Base-by-base conservation (phyloP, 1,140 invertebrate genomes). In the Drosophila ogumai region DNA sequence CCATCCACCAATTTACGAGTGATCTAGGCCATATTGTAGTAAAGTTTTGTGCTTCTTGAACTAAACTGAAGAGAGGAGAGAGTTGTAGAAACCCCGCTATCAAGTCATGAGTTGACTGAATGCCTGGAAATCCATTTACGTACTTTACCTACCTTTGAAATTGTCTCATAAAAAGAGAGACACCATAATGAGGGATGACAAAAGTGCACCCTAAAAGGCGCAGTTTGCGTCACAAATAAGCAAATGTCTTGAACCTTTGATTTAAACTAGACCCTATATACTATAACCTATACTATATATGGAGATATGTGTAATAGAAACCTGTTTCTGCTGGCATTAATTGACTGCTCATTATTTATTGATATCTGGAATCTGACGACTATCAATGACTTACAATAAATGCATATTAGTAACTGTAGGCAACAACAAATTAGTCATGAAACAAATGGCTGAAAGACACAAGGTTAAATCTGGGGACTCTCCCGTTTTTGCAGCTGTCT, bases 381-480 rank as follows among this genome's bases (percentile, higher is more conserved):
- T 28, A 41, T 69, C 64, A 69, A 69, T 69, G 67, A 49, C 41
- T 58, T 72, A 71, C 68, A 72, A 52, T 71, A 38, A 68, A 36
- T 49, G 65, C 46, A 66, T 44, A 38, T 36, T 52, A 34, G 58
- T n/a, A 25, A 28, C 8, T 15, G 13, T 36, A 17, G 36, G 15
- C 63, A 72, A 72, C 22, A 71, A 72, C 66, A 72, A 57, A 49
- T 72, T 72, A 71, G 68, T 71, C 65, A 72, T 66, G 36, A 41
- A 13, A 28, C 15, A 28, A 32, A 22, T 46, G 43, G 4, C 52
- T 32, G 43, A 31, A 34, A 52, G 55, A 65, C 64, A 47, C 50
- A 49, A 71, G 65, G 34, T 71, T 72, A 55, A n/a, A 67, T 44
- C 49, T 67, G 63, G 55, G 34, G 66, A 46, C 41, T 72, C 66